phyloP scores from a whole-genome alignment of 1,140 invertebrate species.

The Uloborus diversus region DNA sequence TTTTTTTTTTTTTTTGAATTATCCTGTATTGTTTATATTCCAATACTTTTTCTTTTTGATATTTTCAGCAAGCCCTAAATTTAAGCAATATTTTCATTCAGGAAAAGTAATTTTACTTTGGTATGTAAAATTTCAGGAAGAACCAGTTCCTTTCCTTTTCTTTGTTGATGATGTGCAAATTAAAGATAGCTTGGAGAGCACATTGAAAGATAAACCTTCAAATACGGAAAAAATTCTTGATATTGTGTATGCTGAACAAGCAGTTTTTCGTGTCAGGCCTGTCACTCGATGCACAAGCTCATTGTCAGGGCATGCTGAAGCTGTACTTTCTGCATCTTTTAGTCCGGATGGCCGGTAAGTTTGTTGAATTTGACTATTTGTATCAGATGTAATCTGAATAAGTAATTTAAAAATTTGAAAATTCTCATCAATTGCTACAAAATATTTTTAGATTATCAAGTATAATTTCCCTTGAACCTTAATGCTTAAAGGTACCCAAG shows the following conservation, averaged over 20 bases:
- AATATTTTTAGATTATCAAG: too few relatives aligned
- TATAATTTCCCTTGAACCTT: too few relatives aligned
- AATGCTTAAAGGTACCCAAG: too few relatives aligned
- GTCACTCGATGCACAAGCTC: slow-evolving; percentile 74
- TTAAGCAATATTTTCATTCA: not conserved
- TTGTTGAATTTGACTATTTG: too few relatives aligned
- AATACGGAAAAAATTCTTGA: slow-evolving; percentile 86
- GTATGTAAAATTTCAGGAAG: too few relatives aligned
- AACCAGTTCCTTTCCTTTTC: slow-evolving; percentile 81
- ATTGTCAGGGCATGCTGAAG: slow-evolving; percentile 93
- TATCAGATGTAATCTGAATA: too few relatives aligned
- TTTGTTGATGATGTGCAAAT: slow-evolving; percentile 92
- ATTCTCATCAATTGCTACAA: too few relatives aligned
- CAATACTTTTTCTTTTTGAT: not conserved
- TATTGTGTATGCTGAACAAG: slow-evolving; percentile 96
- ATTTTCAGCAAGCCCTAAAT: not conserved
- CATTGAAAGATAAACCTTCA: slow-evolving; percentile 73
- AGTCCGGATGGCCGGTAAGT: slow-evolving; percentile 83
- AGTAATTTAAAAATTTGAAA: too few relatives aligned
- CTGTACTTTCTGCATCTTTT: slow-evolving; percentile 91
- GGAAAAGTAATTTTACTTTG: slow-evolving; percentile 55
- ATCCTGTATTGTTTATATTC: not conserved
- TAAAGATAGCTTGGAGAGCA: slow-evolving; percentile 75
- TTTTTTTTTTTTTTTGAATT: not conserved
- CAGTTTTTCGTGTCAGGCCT: slow-evolving; percentile 76